Evolutionary conservation across 30 jellyfish, hydroid and myxozoan species (phyloP).

Genomic region (Pseudorhiza aurosa): DNA sequence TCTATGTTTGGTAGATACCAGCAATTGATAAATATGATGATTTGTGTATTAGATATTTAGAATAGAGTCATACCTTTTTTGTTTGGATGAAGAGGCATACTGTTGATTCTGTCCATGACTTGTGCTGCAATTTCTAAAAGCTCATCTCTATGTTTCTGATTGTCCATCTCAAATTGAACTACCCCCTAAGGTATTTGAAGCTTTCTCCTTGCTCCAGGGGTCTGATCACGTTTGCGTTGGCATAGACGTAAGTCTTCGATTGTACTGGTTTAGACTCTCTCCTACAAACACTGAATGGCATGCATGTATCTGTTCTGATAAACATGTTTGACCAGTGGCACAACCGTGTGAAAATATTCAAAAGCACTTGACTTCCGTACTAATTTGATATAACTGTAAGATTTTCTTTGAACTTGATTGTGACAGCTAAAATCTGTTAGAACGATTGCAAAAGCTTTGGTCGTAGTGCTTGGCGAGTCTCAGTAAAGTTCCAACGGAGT

Average conservation of each 20-base stretch:
- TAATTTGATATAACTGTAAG: conserved; percentile 2
- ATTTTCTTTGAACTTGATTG: no score
- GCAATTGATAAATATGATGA: no score
- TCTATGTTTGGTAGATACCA: no score
- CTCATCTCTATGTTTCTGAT: not conserved
- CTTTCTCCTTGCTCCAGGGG: conserved; percentile 12
- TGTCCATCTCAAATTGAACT: not conserved
- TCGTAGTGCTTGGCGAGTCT: no score
- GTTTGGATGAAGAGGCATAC: no score
- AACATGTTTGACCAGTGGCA: conserved; percentile 19
- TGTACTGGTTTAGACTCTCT: not conserved
- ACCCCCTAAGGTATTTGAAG: not conserved
- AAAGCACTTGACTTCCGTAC: conserved; percentile 13
- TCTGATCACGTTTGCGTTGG: conserved; percentile 2
- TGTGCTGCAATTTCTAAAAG: no score
- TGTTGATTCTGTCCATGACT: no score
- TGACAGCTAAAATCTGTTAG: no score
- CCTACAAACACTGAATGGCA: not conserved
- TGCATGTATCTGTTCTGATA: not conserved
- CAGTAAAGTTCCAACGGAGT: no score
- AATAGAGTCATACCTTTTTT: no score
- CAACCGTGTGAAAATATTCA: conserved; percentile 14
- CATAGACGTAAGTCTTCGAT: not conserved
- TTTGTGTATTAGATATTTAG: no score
- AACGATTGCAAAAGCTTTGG: no score